Evolutionary conservation across 2,797 vertebrate genomes (phyloP).

Genomic region (Leucoraja ocellata): DNA sequence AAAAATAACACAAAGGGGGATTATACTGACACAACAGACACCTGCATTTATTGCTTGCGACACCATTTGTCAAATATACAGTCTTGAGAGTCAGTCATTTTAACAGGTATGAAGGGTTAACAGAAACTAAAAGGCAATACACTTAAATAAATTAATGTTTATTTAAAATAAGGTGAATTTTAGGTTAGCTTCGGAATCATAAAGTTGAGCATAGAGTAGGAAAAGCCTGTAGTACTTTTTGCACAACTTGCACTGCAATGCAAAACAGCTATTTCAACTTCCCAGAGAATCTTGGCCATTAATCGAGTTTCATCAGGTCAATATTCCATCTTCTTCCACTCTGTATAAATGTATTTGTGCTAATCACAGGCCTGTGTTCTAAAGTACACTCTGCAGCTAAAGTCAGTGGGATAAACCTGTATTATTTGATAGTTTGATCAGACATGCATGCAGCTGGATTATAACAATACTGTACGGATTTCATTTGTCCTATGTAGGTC

Average conservation of each 20-base stretch:
- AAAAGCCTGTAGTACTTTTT: not conserved
- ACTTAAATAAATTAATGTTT: slow-evolving; percentile 38
- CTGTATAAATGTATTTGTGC: not conserved
- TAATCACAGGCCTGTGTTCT: not conserved
- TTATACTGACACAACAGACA: not conserved
- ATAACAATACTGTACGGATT: slow-evolving; percentile 36
- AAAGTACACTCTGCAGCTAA: slow-evolving; percentile 22
- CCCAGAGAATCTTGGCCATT: not conserved
- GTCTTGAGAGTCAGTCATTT: not conserved
- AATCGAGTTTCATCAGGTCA: not conserved
- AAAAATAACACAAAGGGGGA: not conserved
- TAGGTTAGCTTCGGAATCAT: slow-evolving; percentile 18
- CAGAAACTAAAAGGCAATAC: not conserved
- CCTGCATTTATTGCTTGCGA: not conserved
- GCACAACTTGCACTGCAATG: not conserved
- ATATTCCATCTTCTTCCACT: not conserved
- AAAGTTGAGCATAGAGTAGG: not conserved
- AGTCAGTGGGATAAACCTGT: slow-evolving; percentile 16
- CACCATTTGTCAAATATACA: not conserved
- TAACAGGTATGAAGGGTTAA: not conserved
- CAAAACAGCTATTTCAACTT: slow-evolving; percentile 7
- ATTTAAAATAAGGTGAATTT: slow-evolving; percentile 37
- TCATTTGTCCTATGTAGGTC: slow-evolving; percentile 30
- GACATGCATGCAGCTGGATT: slow-evolving; percentile 31
- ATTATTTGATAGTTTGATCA: slow-evolving; percentile 17